Conservation (phyloP, 2,797 vertebrate genomes). For the Muraenolepis orangiensis region DNA sequence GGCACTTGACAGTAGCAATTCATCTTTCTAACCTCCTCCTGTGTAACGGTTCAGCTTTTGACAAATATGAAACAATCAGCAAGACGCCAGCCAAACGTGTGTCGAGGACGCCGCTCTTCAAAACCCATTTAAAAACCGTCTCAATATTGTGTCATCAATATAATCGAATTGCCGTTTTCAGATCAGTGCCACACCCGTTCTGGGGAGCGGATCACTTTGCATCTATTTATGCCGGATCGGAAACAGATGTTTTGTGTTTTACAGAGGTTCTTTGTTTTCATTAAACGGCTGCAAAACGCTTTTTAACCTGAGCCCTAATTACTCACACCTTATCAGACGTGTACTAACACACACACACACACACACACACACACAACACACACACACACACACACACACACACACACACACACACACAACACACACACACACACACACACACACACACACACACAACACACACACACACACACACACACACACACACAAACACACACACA, state of each 20-base stretch:
- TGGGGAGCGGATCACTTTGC: neutral
- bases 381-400: neutral
- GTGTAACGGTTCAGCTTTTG: neutral
- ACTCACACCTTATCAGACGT: neutral
- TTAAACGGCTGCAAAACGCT: neutral
- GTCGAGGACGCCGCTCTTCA: neutral
- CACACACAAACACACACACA: neutral
- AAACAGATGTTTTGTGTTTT: neutral
- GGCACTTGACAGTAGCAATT: neutral
- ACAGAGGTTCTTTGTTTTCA: neutral
- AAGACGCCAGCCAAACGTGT: neutral
- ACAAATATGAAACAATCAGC: neutral
- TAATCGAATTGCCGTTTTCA: neutral
- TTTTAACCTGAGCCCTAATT: constrained; percentile 1
- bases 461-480: neutral
- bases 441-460: neutral
- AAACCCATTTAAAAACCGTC: neutral
- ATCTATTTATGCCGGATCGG: neutral
- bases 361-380: neutral
- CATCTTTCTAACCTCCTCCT: neutral
- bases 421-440: neutral
- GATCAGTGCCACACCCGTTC: neutral
- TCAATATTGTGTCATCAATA: neutral
- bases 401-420: neutral
- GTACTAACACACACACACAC: neutral